Percentiles rank a stretch among this genome's conserved stretches.
phyloP scores from a whole-genome alignment of 2,797 vertebrate species.

The Salmo trutta region DNA sequence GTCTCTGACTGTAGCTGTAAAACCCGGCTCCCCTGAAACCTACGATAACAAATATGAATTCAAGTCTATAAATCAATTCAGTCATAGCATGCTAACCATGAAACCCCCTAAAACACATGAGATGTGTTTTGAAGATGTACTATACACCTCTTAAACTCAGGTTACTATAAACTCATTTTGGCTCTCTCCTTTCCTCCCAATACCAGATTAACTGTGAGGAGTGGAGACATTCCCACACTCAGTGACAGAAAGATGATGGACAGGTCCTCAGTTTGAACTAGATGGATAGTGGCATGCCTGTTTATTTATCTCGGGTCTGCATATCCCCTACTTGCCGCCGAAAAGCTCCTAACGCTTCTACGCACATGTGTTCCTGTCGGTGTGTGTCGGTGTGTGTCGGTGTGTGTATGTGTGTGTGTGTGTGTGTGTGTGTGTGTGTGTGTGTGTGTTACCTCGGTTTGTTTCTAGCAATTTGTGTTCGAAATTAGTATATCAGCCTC shows the following conservation, averaged over 20 bases:
- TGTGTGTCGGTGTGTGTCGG: background rate
- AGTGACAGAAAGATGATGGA: conserved; percentile 69
- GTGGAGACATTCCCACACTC: conserved; percentile 41
- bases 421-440: background rate
- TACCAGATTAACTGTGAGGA: conserved; percentile 44
- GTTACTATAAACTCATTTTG: conserved; percentile 28
- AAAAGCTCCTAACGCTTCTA: conserved; percentile 47
- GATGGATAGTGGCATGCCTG: conserved; percentile 78
- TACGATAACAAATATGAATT: conserved; percentile 24
- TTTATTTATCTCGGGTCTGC: conserved; percentile 72
- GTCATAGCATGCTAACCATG: conserved; percentile 9
- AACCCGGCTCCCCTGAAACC: conserved; percentile 6
- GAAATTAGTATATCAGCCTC: conserved; percentile 70
- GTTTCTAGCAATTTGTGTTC: conserved; percentile 70
- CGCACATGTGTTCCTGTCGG: conserved; percentile 27
- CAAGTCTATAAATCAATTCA: conserved; percentile 13
- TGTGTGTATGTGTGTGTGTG: conserved; percentile 25
- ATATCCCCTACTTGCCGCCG: conserved; percentile 47
- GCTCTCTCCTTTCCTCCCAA: conserved; percentile 3
- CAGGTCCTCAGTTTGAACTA: conserved; percentile 68
- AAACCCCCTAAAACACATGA: background rate
- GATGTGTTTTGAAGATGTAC: conserved; percentile 7
- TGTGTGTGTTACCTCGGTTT: conserved; percentile 51
- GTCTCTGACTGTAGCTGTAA: background rate
- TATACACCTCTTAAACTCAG: conserved; percentile 26